Evolutionary conservation across 2,888 invertebrate genomes (phyloP).

Genomic region (Macrosoma leucophasiata): DNA sequence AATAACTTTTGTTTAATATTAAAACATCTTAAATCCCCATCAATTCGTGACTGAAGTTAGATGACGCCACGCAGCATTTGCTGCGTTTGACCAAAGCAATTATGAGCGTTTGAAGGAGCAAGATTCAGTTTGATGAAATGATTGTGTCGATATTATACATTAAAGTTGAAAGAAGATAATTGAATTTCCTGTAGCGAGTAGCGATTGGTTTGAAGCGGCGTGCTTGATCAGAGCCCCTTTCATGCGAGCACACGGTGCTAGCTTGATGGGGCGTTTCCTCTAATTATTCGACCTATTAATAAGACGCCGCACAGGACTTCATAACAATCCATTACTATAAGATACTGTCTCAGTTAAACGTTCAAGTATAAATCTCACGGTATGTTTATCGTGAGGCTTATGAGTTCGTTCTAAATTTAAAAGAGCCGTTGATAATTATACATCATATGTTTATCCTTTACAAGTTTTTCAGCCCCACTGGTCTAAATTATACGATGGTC

Average conservation of each 20-base stretch:
- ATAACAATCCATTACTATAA: conserved; percentile 49
- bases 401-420: too few species aligned
- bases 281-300: conserved; percentile 72
- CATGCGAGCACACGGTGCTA: conserved; percentile 45
- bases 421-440: too few species aligned
- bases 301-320: conserved; percentile 38
- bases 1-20: conserved; percentile 6
- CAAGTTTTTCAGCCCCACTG: too few species aligned
- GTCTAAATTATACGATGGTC: too few species aligned
- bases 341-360: conserved; percentile 42
- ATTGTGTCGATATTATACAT: conserved; percentile 70
- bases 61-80: conserved; percentile 25
- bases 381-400: background rate
- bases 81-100: conserved; percentile 58
- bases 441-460: too few species aligned
- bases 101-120: conserved; percentile 58
- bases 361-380: background rate
- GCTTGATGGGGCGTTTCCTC: conserved; percentile 69
- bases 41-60: too few species aligned
- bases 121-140: conserved; percentile 70
- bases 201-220: conserved; percentile 54
- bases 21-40: too few species aligned
- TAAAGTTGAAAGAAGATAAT: conserved; percentile 71
- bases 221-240: conserved; percentile 54
- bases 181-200: conserved; percentile 68